These are phyloP conservation scores for Pseudanteris insignis DNA, from an alignment of 2,888 invertebrate species.

Conservation along the genomic window DNA sequence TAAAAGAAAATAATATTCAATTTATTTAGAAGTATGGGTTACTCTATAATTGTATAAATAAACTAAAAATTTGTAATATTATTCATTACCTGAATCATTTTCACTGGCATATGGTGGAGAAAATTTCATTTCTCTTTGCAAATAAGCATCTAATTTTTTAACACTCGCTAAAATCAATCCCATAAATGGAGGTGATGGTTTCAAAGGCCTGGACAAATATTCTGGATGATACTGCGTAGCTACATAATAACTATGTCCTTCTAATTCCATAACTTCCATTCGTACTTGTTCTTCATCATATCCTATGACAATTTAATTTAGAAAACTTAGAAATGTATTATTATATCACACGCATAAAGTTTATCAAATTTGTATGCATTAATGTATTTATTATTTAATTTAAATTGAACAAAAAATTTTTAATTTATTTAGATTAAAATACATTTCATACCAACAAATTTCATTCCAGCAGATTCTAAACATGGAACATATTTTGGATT, in stretches of 20 bases:
- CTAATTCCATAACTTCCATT: slow-evolving; percentile 95
- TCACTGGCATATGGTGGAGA: slow-evolving; percentile 17
- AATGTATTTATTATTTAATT: background rate
- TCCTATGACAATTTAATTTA: too few relatives aligned
- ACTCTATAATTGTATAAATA: background rate
- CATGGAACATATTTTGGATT: slow-evolving; percentile 87
- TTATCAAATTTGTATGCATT: background rate
- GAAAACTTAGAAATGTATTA: too few relatives aligned
- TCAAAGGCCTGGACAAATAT: slow-evolving; percentile 89
- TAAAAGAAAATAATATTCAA: background rate
- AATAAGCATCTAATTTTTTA: slow-evolving; percentile 69
- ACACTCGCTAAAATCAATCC: slow-evolving; percentile 92
- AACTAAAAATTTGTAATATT: too few relatives aligned
- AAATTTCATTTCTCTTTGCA: slow-evolving; percentile 12
- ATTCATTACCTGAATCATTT: slow-evolving; percentile 29
- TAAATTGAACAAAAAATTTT: too few relatives aligned
- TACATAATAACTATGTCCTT: slow-evolving; percentile 90
- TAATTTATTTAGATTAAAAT: slow-evolving; percentile 42
- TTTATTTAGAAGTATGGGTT: background rate
- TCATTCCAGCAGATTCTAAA: slow-evolving; percentile 84
- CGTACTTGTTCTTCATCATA: slow-evolving; percentile 83
- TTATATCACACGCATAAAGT: too few relatives aligned
- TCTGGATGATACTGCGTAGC: slow-evolving; percentile 99
- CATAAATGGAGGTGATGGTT: slow-evolving; percentile 94
- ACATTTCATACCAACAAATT: slow-evolving; percentile 88